These are phyloP conservation scores for Diploptera punctata DNA, from an alignment of 2,888 invertebrate genomes.

Conservation along the genomic window DNA sequence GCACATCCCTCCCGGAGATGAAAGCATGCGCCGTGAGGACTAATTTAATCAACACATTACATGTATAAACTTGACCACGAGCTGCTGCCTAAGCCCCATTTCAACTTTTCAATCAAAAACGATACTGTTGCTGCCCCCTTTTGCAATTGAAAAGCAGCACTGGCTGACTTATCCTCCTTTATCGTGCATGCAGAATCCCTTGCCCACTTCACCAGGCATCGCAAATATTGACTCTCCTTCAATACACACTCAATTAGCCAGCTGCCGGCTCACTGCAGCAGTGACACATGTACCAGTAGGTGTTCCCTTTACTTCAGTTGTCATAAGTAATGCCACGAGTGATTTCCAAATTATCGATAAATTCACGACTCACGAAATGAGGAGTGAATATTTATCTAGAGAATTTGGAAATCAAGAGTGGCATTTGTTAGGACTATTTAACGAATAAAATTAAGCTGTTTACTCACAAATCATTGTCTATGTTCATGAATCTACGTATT, in stretches of 20 bases:
- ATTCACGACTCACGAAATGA: too few relatives aligned
- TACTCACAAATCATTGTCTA: too few relatives aligned
- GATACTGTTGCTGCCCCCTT: not conserved
- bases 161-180: not conserved
- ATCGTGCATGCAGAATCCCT: conserved; percentile 4
- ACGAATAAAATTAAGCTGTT: too few relatives aligned
- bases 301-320: too few relatives aligned
- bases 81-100: conserved; percentile 1
- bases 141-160: conserved; percentile 1
- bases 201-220: conserved; percentile 19
- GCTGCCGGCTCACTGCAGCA: not conserved
- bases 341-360: too few relatives aligned
- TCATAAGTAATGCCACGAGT: too few relatives aligned
- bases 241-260: conserved; percentile 18
- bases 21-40: conserved; percentile 2
- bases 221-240: conserved; percentile 19
- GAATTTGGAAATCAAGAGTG: too few relatives aligned
- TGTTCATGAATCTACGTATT: too few relatives aligned
- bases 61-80: conserved; percentile 14
- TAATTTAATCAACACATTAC: conserved; percentile 23
- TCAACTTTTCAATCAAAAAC: conserved; percentile 19
- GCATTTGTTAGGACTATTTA: too few relatives aligned
- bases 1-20: not conserved
- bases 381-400: too few relatives aligned
- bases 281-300: not conserved